Evolutionary conservation across 2,888 invertebrate species (phyloP).

Genomic region (Drosophila aldrichi): DNA sequence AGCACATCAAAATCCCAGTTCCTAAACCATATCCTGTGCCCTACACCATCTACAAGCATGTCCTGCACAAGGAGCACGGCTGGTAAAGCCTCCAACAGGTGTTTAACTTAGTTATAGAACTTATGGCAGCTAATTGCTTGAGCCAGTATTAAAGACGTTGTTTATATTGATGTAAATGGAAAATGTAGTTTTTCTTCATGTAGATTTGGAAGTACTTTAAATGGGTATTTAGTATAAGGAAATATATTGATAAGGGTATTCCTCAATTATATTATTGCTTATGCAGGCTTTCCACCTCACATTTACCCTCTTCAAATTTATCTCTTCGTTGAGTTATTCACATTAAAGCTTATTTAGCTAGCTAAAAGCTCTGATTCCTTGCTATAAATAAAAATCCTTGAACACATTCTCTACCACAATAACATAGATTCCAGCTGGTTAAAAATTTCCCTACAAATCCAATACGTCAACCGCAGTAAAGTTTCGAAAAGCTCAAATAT

Average conservation of each 20-base stretch:
- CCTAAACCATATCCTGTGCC: slow-evolving; percentile 91
- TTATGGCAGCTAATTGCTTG: not conserved
- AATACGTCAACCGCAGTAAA: slow-evolving; percentile 25
- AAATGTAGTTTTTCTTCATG: not conserved
- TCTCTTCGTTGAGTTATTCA: too few relatives aligned
- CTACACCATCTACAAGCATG: slow-evolving; percentile 90
- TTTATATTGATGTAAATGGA: slow-evolving; percentile 4
- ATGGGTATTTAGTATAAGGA: not conserved
- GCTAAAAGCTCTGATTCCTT: not conserved
- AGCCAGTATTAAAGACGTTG: slow-evolving; percentile 51
- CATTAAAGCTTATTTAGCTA: too few relatives aligned
- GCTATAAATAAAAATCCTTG: not conserved
- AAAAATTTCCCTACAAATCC: not conserved
- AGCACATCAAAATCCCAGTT: slow-evolving; percentile 90
- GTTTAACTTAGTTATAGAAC: not conserved
- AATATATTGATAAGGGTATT: too few relatives aligned
- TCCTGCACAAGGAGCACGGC: slow-evolving; percentile 87
- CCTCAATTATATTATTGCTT: too few relatives aligned
- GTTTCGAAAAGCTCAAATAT: not conserved
- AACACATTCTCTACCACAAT: not conserved
- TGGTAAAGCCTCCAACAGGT: slow-evolving; percentile 61
- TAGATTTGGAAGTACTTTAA: not conserved
- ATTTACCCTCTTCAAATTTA: too few relatives aligned
- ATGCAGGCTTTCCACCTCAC: too few relatives aligned
- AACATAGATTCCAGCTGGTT: fast-evolving